Evolutionary conservation across 1,140 invertebrate genomes (phyloP).

Genomic region (Drosophila baimaii): DNA sequence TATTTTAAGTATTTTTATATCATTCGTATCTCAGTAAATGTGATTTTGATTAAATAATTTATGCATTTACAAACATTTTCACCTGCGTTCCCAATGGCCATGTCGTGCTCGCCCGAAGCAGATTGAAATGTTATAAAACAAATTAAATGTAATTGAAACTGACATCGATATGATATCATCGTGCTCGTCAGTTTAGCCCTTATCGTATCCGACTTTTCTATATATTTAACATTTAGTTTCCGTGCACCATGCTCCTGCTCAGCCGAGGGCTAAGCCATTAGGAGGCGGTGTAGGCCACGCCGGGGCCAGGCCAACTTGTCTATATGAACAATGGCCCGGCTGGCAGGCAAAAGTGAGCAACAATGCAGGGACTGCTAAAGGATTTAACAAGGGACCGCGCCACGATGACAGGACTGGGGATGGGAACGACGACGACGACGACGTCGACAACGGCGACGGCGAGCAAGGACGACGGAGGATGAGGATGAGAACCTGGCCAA

Average conservation of each 20-base stretch:
- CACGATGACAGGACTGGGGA: slow-evolving; percentile 44
- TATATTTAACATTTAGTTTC: slow-evolving; percentile 9
- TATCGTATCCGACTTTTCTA: neutral
- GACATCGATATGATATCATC: neutral
- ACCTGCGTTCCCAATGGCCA: too few species aligned
- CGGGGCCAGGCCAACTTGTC: slow-evolving; percentile 62
- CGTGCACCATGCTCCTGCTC: slow-evolving; percentile 8
- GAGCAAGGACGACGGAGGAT: slow-evolving; percentile 5
- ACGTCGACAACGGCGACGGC: too few species aligned
- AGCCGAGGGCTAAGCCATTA: slow-evolving; percentile 60
- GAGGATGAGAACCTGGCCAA: slow-evolving; percentile 21
- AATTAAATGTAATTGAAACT: neutral
- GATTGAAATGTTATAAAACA: neutral
- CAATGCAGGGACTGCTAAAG: slow-evolving; percentile 53
- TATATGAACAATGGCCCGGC: slow-evolving; percentile 62
- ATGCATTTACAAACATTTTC: neutral
- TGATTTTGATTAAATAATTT: neutral
- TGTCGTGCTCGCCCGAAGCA: neutral
- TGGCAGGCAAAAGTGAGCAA: slow-evolving; percentile 62
- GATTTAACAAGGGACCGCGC: slow-evolving; percentile 59
- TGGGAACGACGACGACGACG: slow-evolving; percentile 3
- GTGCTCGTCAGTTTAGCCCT: neutral
- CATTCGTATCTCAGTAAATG: neutral
- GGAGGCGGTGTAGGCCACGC: slow-evolving; percentile 43
- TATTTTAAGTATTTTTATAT: neutral